phyloP scores from a whole-genome alignment of 2,888 invertebrate genomes.

The Adelognathus sp. region DNA sequence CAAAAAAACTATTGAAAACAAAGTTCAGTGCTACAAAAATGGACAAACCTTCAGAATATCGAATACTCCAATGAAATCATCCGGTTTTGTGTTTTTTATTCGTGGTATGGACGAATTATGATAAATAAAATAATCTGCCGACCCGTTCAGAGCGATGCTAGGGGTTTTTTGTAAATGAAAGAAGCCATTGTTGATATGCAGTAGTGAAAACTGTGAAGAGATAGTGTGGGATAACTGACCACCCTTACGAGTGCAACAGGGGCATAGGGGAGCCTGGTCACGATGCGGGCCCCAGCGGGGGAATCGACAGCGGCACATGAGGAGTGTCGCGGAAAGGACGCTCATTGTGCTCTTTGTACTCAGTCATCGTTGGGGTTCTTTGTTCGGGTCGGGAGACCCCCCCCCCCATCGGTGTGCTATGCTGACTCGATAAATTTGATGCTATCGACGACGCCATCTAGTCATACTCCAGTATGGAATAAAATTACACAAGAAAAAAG shows the following conservation, averaged over 20 bases:
- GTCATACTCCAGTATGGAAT: neutral
- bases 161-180: no score
- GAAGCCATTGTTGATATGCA: no score
- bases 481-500: neutral
- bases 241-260: constrained; percentile 13
- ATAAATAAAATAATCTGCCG: no score
- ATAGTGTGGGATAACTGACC: constrained; percentile 24
- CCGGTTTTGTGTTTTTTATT: no score
- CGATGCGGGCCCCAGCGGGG: constrained; percentile 12
- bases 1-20: no score
- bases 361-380: neutral
- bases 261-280: constrained; percentile 1
- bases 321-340: constrained; percentile 13
- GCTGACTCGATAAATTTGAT: neutral
- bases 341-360: constrained; percentile 8
- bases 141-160: no score
- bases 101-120: no score
- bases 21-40: no score
- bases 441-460: neutral
- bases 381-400: neutral
- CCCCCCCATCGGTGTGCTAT: neutral
- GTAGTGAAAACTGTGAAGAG: neutral
- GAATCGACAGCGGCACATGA: neutral
- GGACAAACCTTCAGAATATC: no score
- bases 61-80: no score